A percentile compares a stretch with the other conserved stretches of the same genome.
These are phyloP conservation scores for Scaptomyza reducta DNA, from an alignment of 2,888 invertebrate species.

Conservation along the genomic window DNA sequence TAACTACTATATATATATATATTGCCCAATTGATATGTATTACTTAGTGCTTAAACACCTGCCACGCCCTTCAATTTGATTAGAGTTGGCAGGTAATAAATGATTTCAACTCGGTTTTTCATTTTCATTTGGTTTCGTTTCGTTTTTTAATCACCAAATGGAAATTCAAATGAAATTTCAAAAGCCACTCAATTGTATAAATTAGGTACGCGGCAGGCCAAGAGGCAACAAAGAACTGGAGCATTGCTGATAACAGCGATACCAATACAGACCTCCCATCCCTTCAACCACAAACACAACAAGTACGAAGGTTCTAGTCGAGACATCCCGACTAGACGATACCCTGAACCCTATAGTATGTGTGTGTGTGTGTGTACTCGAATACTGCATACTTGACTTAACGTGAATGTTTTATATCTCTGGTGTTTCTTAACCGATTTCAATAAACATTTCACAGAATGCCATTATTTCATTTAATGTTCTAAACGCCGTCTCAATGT, in stretches of 20 bases:
- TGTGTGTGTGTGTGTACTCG: no score
- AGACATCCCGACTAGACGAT: no score
- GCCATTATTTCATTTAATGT: no score
- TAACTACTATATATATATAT: not conserved
- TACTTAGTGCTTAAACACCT: conserved; percentile 26
- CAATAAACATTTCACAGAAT: no score
- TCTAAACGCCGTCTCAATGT: no score
- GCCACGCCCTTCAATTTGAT: not conserved
- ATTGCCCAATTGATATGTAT: conserved; percentile 46
- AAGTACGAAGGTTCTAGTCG: no score
- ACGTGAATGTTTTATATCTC: no score
- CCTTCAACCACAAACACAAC: no score
- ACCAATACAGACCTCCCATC: no score
- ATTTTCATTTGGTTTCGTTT: conserved; percentile 21
- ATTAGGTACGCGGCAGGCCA: conserved; percentile 36
- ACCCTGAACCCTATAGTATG: no score
- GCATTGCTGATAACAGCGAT: conserved; percentile 50
- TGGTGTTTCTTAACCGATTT: no score
- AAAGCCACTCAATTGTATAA: conserved; percentile 19
- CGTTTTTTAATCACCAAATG: conserved; percentile 50
- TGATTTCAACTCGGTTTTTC: conserved; percentile 14
- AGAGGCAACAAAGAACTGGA: conserved; percentile 41
- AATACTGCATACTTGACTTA: no score
- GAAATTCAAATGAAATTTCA: conserved; percentile 16
- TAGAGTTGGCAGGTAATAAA: conserved; percentile 26